phyloP scores from a whole-genome alignment of 2,113 vertebrate genomes.

The Propithecus coquereli region DNA sequence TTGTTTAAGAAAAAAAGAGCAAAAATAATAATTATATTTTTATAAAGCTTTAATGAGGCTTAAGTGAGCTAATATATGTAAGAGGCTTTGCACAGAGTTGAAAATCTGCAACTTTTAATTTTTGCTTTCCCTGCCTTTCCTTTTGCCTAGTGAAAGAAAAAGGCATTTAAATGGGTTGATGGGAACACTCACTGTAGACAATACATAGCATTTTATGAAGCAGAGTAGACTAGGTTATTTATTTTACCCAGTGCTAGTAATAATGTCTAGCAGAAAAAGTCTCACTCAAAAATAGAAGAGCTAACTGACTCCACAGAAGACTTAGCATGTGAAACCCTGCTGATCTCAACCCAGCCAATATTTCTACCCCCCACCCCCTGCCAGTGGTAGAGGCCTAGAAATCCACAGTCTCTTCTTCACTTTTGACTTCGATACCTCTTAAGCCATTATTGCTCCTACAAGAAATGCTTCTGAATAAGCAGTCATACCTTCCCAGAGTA shows the following conservation, averaged over 20 bases:
- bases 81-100: background rate
- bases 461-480: background rate
- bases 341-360: background rate
- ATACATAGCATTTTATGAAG: background rate
- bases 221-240: background rate
- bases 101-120: background rate
- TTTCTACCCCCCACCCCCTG: background rate
- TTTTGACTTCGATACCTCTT: background rate
- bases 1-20: background rate
- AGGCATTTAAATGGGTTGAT: background rate
- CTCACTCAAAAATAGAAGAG: background rate
- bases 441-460: background rate
- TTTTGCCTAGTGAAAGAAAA: background rate
- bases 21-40: conserved; percentile 21
- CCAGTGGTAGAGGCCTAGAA: background rate
- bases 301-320: background rate
- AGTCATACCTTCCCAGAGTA: background rate
- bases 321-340: background rate
- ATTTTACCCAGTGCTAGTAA: background rate
- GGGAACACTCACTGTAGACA: background rate
- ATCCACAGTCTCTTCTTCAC: background rate
- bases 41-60: conserved; percentile 24
- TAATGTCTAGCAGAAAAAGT: background rate
- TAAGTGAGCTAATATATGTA: background rate
- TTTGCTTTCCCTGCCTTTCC: background rate